Conservation (phyloP, 64 coral and sea anemone genomes). For the Montipora sp. region DNA sequence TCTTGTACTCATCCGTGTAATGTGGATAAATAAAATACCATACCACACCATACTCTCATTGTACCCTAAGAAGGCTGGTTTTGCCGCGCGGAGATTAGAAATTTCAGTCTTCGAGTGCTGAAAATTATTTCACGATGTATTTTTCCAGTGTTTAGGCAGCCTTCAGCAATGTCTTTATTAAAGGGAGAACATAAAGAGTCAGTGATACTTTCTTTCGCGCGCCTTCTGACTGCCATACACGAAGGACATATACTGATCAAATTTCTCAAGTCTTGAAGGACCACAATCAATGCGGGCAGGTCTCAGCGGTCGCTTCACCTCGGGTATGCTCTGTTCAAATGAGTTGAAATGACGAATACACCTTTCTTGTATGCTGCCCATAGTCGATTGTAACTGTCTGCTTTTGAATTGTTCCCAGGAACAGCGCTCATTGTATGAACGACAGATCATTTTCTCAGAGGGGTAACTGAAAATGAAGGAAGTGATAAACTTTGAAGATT, state of each 20-base stretch:
- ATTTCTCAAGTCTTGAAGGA: background rate
- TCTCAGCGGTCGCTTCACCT: slow-evolving; percentile 27
- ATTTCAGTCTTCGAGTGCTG: too few species aligned
- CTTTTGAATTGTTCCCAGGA: slow-evolving; percentile 74
- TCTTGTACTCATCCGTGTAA: too few species aligned
- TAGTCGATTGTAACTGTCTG: slow-evolving; percentile 35
- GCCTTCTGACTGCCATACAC: slow-evolving; percentile 62
- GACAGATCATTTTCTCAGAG: slow-evolving; percentile 78
- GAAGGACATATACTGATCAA: slow-evolving; percentile 55
- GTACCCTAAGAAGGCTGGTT: too few species aligned
- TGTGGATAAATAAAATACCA: too few species aligned
- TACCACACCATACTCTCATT: too few species aligned
- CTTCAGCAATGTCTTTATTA: too few species aligned
- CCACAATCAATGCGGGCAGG: slow-evolving; percentile 2
- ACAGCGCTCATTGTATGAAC: slow-evolving; percentile 89
- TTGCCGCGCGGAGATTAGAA: too few species aligned
- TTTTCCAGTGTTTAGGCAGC: too few species aligned
- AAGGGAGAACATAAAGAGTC: too few species aligned
- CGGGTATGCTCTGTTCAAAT: background rate
- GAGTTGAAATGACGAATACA: slow-evolving; percentile 57
- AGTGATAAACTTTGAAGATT: background rate
- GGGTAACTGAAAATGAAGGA: slow-evolving; percentile 64
- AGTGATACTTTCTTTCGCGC: background rate
- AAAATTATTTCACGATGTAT: too few species aligned
- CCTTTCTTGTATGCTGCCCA: slow-evolving; percentile 64